Evolutionary conservation across 1,140 invertebrate genomes (phyloP).

Genomic region (Pachypsylla venusta): DNA sequence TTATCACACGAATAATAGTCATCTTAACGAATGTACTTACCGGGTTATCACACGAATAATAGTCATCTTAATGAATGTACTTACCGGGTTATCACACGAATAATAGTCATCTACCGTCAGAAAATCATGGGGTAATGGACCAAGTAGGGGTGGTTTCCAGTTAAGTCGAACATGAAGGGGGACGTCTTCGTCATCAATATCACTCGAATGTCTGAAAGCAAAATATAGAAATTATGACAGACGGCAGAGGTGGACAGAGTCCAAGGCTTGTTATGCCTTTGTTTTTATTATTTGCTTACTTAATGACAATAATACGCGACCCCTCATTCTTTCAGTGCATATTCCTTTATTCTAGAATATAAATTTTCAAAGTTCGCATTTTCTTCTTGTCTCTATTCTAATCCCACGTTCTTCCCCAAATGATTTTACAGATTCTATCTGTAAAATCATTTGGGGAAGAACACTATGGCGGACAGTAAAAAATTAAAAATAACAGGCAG

Average conservation of each 20-base stretch:
- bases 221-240: neutral
- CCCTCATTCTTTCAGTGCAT: too few species aligned
- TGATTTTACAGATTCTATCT: too few species aligned
- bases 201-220: neutral
- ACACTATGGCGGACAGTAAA: too few species aligned
- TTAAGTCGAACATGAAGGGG: neutral
- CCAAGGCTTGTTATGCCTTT: neutral
- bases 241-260: neutral
- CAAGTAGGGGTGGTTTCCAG: conserved; percentile 70
- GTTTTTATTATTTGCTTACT: neutral
- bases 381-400: too few species aligned
- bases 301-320: too few species aligned
- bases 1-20: neutral
- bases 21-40: neutral
- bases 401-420: too few species aligned
- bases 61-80: neutral
- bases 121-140: conserved; percentile 65
- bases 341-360: too few species aligned
- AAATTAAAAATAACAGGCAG: too few species aligned
- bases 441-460: too few species aligned
- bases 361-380: too few species aligned
- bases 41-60: neutral
- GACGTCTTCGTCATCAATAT: neutral
- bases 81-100: neutral
- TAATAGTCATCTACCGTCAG: conserved; percentile 34